Percentiles rank a stretch among this genome's conserved stretches.
These are phyloP conservation scores for Tetragonisca angustula DNA, from an alignment of 2,888 invertebrate genomes.

Conservation along the genomic window DNA sequence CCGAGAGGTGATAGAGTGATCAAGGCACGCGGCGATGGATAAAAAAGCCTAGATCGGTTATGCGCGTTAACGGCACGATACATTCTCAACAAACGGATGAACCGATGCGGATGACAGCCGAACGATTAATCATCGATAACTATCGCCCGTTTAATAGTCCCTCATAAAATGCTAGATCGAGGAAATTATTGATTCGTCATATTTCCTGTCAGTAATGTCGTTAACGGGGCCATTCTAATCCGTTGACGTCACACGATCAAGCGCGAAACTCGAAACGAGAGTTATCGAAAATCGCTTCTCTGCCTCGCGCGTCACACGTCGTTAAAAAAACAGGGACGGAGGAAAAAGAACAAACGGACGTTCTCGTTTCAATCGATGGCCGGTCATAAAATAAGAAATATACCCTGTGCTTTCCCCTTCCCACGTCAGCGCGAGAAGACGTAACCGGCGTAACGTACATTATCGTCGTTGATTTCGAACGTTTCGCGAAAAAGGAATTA, in stretches of 20 bases:
- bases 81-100: conserved; percentile 44
- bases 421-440: no score
- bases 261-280: conserved; percentile 37
- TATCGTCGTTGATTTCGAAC: neutral
- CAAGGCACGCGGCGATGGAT: conserved; percentile 21
- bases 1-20: no score
- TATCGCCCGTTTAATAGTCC: conserved; percentile 71
- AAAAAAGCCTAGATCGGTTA: conserved; percentile 56
- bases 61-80: conserved; percentile 58
- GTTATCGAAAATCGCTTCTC: conserved; percentile 51
- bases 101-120: conserved; percentile 64
- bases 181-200: conserved; percentile 77
- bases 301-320: neutral
- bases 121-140: conserved; percentile 76
- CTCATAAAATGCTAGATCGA: conserved; percentile 74
- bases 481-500: neutral
- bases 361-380: neutral
- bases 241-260: conserved; percentile 57
- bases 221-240: conserved; percentile 67
- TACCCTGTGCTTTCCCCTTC: neutral
- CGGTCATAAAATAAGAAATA: neutral
- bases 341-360: neutral
- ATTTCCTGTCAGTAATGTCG: conserved; percentile 73
- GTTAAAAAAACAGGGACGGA: neutral
- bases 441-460: neutral